These are phyloP conservation scores for Cololabis saira DNA, from an alignment of 2,113 vertebrate genomes.

Conservation along the genomic window DNA sequence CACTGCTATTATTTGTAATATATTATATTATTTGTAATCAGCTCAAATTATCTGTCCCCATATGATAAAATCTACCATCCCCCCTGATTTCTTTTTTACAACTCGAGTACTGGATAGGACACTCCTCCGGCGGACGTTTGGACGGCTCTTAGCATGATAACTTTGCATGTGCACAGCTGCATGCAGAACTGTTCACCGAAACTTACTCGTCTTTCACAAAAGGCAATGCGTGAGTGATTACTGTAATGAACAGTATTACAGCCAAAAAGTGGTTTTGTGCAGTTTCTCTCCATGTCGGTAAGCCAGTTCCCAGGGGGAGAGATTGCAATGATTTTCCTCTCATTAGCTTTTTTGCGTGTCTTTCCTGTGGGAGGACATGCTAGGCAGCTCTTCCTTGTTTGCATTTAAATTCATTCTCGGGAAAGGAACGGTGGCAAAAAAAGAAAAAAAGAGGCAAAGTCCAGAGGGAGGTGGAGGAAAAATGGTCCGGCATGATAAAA, in stretches of 20 bases:
- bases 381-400: slow-evolving; percentile 57
- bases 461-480: slow-evolving; percentile 38
- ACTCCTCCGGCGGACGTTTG: slow-evolving; percentile 16
- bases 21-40: too few relatives aligned
- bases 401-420: slow-evolving; percentile 68
- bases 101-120: slow-evolving; percentile 1
- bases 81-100: too few relatives aligned
- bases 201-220: slow-evolving; percentile 32
- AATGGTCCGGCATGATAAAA: slow-evolving; percentile 29
- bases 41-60: too few relatives aligned
- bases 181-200: slow-evolving; percentile 19
- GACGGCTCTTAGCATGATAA: slow-evolving; percentile 11
- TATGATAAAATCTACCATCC: too few relatives aligned
- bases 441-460: slow-evolving; percentile 21
- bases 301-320: slow-evolving; percentile 21
- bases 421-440: slow-evolving; percentile 11
- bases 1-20: too few relatives aligned
- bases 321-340: slow-evolving; percentile 49
- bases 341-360: slow-evolving; percentile 44
- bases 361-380: slow-evolving; percentile 59
- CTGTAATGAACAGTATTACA: slow-evolving; percentile 41
- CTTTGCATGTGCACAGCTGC: slow-evolving; percentile 24
- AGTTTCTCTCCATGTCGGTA: slow-evolving; percentile 12
- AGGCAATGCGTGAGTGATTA: slow-evolving; percentile 9
- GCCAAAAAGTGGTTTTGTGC: slow-evolving; percentile 15